Conservation (phyloP, 2,797 vertebrate genomes). For the Acrocephalus scirpaceus region DNA sequence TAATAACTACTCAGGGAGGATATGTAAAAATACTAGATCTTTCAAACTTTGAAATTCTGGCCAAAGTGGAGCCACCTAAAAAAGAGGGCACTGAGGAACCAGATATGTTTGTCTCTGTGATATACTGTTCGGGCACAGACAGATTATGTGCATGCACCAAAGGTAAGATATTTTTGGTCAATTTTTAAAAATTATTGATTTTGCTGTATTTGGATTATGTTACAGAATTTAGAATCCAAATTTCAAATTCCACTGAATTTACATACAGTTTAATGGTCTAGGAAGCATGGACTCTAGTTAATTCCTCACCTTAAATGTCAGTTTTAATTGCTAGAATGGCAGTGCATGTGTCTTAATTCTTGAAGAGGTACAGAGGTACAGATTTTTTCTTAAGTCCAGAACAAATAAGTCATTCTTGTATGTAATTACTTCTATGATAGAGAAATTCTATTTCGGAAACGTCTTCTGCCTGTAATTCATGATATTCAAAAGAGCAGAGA, state of each 20-base stretch:
- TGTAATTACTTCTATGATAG: neutral
- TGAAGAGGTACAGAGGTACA: neutral
- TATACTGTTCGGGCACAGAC: conserved; percentile 99
- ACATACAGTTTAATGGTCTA: neutral
- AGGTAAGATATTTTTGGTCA: conserved; percentile 82
- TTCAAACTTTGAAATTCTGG: conserved; percentile 94
- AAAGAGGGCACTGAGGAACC: conserved; percentile 91
- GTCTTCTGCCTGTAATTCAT: neutral
- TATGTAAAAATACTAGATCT: conserved; percentile 97
- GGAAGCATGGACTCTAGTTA: neutral
- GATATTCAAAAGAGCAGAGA: neutral
- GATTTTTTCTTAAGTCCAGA: neutral
- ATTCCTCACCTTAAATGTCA: neutral
- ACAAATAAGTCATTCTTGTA: neutral
- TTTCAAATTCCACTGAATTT: neutral
- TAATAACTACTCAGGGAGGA: conserved; percentile 96
- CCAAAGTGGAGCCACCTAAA: conserved; percentile 95
- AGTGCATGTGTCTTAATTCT: neutral
- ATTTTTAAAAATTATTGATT: neutral
- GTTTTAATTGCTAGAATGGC: neutral
- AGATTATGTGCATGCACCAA: conserved; percentile 97
- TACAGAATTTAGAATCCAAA: neutral
- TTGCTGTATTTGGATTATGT: neutral
- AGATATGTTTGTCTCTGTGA: conserved; percentile 96
- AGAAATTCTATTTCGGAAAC: neutral